Evolutionary conservation across 2,888 invertebrate species (phyloP), one percentile per base, ranked within the genome.

Genomic region (Microctonus brassicae): DNA sequence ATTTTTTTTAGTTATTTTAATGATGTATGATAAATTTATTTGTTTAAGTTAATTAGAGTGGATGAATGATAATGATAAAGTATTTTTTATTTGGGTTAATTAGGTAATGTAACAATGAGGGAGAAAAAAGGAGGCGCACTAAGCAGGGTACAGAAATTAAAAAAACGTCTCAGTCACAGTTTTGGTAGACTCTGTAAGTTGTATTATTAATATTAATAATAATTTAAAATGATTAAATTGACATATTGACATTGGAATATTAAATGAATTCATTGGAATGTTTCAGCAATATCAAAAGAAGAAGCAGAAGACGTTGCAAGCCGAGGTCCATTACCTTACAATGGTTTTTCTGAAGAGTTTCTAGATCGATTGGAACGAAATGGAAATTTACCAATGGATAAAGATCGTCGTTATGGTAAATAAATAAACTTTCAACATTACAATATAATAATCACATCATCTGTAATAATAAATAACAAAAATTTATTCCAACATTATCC

Each of bases 121-220:
- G 95, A 96, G 90, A 97, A 97, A 89, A 95, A 96, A 89, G 94
- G 94, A 81, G 96, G 96, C 84, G 95, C 96, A 81, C 91, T 97
- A 88, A 95, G 95, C 88, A 92, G 94, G 89, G 95, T 96, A 90
- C 97, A 97, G 90, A 97, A 97, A 90, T 92, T 97, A 86, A 95
- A 96, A 90, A 96, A 97, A 91, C 93, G 97, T 88, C 93, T 97
- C 87, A 97, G 97, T 86, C 95, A 97, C 89, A 97, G 97, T 90
- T 97, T 97, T 90, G 97, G 97, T 88, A 92, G 97, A 92, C 92
- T 97, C 89, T 96, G 97, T 97, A 90, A 97, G 97, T 95, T 78
- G 47, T 7, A 60, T 58, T n/a, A n/a, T n/a, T n/a, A n/a, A 53
- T 13, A 60, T 10, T 29, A 13, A 4, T 0, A 61, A 36, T 20